Evolutionary conservation across 2,797 vertebrate species (phyloP), one percentile per base, ranked within the genome.

Genomic region (Miopithecus talapoin): DNA sequence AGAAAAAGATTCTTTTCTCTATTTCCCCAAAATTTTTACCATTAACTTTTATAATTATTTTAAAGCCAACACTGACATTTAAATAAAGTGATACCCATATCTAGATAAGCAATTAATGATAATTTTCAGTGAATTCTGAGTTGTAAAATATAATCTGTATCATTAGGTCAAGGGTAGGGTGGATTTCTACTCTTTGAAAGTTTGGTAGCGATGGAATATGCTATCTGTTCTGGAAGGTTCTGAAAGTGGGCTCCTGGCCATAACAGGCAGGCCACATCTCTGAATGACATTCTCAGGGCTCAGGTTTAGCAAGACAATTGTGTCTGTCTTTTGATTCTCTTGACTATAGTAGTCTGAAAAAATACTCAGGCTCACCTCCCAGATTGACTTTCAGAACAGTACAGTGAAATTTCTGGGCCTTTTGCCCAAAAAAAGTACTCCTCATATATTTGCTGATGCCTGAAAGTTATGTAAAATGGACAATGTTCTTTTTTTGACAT

Each of bases 341-440:
- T 74, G 61, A 93, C 33, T 89, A 36, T 2, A 76, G 53, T 22
- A 70, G 17, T n/a, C 55, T 86, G 76, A 79, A 96, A 96, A 55
- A 55, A 93, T 21, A 96, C 70, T 94, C 59, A 46, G 46, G 14
- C 5, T 97, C 50, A 91, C 3, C 17, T 80, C 80, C 5, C 75
- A 21, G 74, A 95, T 4, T 94, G 83, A 93, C 43, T 75, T 98
- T 97, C 75, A 96, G 75, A 97, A 92, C 6, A 41, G 33, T 33
- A 88, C 14, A 84, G 39, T 79, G 48, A 96, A 83, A 84, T 74
- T 89, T 92, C 79, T 97, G 70, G 79, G 70, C 79, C 61, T 86
- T 92, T 85, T 97, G 91, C 84, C 75, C 86, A 96, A 79, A 28
- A 94, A 94, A 97, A 94, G 41, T 81, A n/a, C 78, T 96, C 21